Base-by-base conservation (phyloP, 1,140 invertebrate genomes). In the Sogatella furcifera region DNA sequence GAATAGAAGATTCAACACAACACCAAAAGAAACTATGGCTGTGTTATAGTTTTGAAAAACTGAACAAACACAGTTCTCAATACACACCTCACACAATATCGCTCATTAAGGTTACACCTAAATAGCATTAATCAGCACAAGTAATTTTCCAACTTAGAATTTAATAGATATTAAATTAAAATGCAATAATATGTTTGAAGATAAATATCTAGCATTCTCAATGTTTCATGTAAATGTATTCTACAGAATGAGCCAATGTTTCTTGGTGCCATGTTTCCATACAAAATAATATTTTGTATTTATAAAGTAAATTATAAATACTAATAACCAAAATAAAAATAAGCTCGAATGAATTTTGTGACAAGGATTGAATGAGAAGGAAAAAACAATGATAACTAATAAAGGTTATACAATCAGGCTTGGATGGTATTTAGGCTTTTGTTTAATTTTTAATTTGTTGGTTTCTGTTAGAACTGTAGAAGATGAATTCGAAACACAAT, bases 231-330 rank as follows among this genome's bases (percentile, higher is more conserved):
- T 73, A 17, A 21, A 28, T 53, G 15, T 21, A 6, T 1, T 55
- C 28, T 15, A 15, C 54, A 55, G 72, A 77, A 77, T 73, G 75
- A 77, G 75, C 74, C 76, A 77, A 77, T 76, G 76, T 76, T 76
- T 75, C 76, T 74, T 72, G 70, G 70, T 68, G 67, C 60, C 62
- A 64, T 58, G 21, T 24, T 44, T 41, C 4, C 38, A 22, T 43
- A 58, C 9, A 58, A 15, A 41, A 56, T 38, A 55, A 44, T 49
- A 11, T 22, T 49, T 17, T 49, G 15, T 49, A 49, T 49, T 49
- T 15, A 49, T 14, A 49, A 49, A 13, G 21, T 59, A 22, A 62
- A 52, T 44, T 17, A 54, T 43, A 60, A 42, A 41, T 11, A 49
- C 21, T 49, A 19, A 38, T 4, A 49, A 49, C 14, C 6, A 49